phyloP scores from a whole-genome alignment of 2,113 vertebrate species.

The Ascaphus truei region DNA sequence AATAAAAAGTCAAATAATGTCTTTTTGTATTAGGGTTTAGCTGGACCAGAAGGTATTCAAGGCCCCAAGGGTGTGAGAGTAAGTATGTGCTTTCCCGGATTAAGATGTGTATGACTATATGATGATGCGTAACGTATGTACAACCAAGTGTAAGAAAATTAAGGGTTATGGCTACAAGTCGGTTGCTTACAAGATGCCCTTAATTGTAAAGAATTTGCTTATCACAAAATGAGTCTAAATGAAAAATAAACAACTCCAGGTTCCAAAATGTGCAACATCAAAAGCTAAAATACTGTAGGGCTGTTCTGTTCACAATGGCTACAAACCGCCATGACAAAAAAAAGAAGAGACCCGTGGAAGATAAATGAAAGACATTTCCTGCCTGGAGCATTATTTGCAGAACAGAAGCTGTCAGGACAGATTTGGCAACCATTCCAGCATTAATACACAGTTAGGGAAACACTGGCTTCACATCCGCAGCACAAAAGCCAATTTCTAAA shows the following conservation, averaged over 20 bases:
- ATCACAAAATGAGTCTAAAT: no score
- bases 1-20: slow-evolving; percentile 38
- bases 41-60: slow-evolving; percentile 86
- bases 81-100: slow-evolving; percentile 58
- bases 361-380: neutral
- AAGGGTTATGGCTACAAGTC: neutral
- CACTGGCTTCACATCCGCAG: neutral
- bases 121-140: neutral
- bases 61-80: slow-evolving; percentile 91
- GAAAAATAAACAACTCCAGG: no score
- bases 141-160: neutral
- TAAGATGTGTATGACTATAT: neutral
- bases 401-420: neutral
- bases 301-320: no score
- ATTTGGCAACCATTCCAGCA: slow-evolving; percentile 20
- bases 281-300: no score
- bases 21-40: slow-evolving; percentile 74
- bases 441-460: slow-evolving; percentile 7
- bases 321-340: no score
- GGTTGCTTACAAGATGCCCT: no score
- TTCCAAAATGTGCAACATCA: no score
- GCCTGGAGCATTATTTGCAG: slow-evolving; percentile 38
- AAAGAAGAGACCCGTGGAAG: neutral
- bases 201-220: no score
- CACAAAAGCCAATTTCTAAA: neutral